A percentile compares a stretch with the other conserved stretches of the same genome.
phyloP scores from a whole-genome alignment of 92 coral and sea anemone species.

The Zoanthus sociatus region DNA sequence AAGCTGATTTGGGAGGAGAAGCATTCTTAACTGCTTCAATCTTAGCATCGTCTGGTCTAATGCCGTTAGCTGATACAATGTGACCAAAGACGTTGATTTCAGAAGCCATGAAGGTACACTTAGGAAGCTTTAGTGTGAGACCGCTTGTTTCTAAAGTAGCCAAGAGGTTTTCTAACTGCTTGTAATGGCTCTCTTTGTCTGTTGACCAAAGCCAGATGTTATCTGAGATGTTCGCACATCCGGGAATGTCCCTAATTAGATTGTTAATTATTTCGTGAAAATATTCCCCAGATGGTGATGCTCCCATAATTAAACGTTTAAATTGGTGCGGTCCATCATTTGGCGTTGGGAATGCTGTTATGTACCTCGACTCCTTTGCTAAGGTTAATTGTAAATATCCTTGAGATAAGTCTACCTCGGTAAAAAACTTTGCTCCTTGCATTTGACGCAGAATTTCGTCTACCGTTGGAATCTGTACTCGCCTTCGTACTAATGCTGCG shows the following conservation, averaged over 20 bases:
- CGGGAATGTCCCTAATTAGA: constrained; percentile 46
- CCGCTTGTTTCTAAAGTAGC: constrained; percentile 52
- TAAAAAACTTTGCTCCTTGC: constrained; percentile 64
- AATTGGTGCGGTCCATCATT: constrained; percentile 56
- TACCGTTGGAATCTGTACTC: constrained; percentile 70
- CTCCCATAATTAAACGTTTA: constrained; percentile 1
- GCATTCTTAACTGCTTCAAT: constrained; percentile 56
- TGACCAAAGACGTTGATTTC: constrained; percentile 68
- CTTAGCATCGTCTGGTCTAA: constrained; percentile 57
- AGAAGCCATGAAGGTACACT: constrained; percentile 49
- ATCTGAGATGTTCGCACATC: constrained; percentile 56
- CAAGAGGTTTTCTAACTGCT: constrained; percentile 50
- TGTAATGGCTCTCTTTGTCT: constrained; percentile 39
- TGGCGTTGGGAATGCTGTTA: constrained; percentile 58
- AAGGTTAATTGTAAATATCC: constrained; percentile 58
- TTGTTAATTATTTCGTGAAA: constrained; percentile 62
- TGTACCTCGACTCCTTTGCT: constrained; percentile 70
- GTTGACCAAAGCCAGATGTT: constrained; percentile 68
- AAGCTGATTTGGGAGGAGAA: constrained; percentile 55
- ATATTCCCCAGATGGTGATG: constrained; percentile 38
- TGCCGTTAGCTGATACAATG: constrained; percentile 60
- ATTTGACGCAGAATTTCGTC: constrained; percentile 60
- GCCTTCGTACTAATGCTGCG: constrained; percentile 48
- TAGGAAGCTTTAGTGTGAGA: constrained; percentile 59
- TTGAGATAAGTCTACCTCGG: constrained; percentile 64